Conservation (phyloP, 2,113 vertebrate species). For the Vimba vimba region DNA sequence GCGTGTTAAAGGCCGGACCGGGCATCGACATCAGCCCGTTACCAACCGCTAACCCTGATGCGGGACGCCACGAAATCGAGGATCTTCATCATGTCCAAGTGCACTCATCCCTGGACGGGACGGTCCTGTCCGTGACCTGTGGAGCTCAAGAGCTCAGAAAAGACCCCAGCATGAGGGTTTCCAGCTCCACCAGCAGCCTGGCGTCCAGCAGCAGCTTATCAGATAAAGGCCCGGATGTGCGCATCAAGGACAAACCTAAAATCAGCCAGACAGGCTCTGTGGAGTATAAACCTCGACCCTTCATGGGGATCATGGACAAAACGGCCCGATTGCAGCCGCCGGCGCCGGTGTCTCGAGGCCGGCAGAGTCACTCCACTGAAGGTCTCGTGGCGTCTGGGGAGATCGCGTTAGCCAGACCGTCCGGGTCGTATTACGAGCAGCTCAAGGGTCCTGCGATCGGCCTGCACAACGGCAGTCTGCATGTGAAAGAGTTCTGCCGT, state of each 20-base stretch:
- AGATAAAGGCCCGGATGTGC: constrained; percentile 83
- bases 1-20: constrained; percentile 71
- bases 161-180: constrained; percentile 75
- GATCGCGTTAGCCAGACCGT: constrained; percentile 73
- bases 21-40: constrained; percentile 78
- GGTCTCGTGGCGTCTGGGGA: constrained; percentile 70
- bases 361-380: constrained; percentile 82
- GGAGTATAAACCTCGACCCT: constrained; percentile 86
- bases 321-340: constrained; percentile 83
- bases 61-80: constrained; percentile 61
- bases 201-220: constrained; percentile 84
- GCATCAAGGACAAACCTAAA: constrained; percentile 80
- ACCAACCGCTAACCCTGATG: constrained; percentile 59
- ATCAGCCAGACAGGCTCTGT: constrained; percentile 67
- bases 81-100: constrained; percentile 57
- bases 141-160: constrained; percentile 67
- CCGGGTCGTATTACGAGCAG: constrained; percentile 74
- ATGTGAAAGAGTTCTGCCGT: constrained; percentile 78
- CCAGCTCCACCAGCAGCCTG: constrained; percentile 86
- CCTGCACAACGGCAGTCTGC: constrained; percentile 79
- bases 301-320: constrained; percentile 97
- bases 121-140: constrained; percentile 56
- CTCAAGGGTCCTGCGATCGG: constrained; percentile 70
- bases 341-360: constrained; percentile 70
- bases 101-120: constrained; percentile 69